A percentile compares a stretch with the other conserved stretches of the same genome.
Conservation (phyloP, 2,113 vertebrate genomes). For the Nycticorax nycticorax region DNA sequence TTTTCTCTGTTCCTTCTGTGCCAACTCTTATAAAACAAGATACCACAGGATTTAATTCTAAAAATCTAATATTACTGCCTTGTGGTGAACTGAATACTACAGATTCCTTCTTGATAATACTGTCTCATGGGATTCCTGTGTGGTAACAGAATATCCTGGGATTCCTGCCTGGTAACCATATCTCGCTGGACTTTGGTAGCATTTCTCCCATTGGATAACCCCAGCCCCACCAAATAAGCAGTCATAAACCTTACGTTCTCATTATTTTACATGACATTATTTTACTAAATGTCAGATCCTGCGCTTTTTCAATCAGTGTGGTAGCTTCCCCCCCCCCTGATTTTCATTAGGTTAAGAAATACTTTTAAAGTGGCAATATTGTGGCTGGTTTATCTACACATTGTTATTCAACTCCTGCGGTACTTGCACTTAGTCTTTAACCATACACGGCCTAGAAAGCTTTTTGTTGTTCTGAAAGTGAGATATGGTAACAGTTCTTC, state of each 20-base stretch:
- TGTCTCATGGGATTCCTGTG: conserved; percentile 66
- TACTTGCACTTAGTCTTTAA: not conserved
- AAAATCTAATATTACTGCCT: conserved; percentile 74
- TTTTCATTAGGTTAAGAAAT: not conserved
- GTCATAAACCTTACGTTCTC: conserved; percentile 32
- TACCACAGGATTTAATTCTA: conserved; percentile 68
- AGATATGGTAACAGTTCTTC: not conserved
- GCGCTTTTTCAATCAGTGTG: not conserved
- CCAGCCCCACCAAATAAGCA: conserved; percentile 51
- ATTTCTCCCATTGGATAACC: conserved; percentile 64
- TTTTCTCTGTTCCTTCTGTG: conserved; percentile 35
- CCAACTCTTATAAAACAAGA: conserved; percentile 74
- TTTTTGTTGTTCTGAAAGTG: not conserved
- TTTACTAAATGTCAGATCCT: not conserved
- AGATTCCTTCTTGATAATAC: conserved; percentile 72
- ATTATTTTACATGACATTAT: conserved; percentile 30
- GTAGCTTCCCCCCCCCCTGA: rapidly evolving
- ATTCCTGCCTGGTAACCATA: conserved; percentile 72
- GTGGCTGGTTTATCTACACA: not conserved
- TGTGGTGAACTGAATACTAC: conserved; percentile 57
- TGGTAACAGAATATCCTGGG: conserved; percentile 66
- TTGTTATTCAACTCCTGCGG: not conserved
- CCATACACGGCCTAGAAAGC: not conserved
- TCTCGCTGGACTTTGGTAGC: conserved; percentile 62
- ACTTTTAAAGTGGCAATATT: not conserved